These are phyloP conservation scores for Acanthaster planci DNA, from an alignment of 35 echinoderm and acorn worm genomes.

Conservation along the genomic window DNA sequence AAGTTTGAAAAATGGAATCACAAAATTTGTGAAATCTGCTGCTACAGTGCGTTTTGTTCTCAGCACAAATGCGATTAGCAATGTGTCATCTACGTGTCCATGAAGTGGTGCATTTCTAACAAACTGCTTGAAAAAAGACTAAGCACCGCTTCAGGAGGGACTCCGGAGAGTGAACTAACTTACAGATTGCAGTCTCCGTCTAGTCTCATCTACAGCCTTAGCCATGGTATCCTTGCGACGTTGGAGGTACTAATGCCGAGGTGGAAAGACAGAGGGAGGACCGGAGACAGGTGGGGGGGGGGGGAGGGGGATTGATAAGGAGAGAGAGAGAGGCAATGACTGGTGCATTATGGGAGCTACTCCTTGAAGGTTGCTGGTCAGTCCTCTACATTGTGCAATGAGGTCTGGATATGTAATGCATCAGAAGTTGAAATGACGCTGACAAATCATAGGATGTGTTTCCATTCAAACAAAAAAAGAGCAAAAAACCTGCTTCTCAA, in stretches of 20 bases:
- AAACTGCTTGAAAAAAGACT: background rate
- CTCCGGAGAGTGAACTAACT: background rate
- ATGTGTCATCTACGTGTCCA: background rate
- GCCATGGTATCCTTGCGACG: slow-evolving; percentile 74
- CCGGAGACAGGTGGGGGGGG: slow-evolving; percentile 26
- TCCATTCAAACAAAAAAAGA: no score
- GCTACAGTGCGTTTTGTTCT: no score
- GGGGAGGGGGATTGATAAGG: background rate
- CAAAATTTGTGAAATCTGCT: no score
- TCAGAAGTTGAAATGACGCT: no score
- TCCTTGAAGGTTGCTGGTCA: no score
- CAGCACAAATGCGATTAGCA: background rate
- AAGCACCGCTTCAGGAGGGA: background rate
- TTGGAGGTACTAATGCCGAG: slow-evolving; percentile 61
- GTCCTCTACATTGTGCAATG: no score
- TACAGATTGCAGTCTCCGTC: slow-evolving; percentile 67
- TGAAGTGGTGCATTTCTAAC: background rate
- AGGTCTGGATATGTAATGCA: no score
- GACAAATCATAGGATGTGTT: no score
- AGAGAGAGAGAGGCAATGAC: background rate
- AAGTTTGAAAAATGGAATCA: no score
- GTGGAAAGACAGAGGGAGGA: slow-evolving; percentile 1
- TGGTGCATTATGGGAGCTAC: background rate
- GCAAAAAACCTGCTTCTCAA: no score
- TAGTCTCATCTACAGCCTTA: slow-evolving; percentile 79